phyloP scores from a whole-genome alignment of 2,888 invertebrate genomes.

The Axea sp. region DNA sequence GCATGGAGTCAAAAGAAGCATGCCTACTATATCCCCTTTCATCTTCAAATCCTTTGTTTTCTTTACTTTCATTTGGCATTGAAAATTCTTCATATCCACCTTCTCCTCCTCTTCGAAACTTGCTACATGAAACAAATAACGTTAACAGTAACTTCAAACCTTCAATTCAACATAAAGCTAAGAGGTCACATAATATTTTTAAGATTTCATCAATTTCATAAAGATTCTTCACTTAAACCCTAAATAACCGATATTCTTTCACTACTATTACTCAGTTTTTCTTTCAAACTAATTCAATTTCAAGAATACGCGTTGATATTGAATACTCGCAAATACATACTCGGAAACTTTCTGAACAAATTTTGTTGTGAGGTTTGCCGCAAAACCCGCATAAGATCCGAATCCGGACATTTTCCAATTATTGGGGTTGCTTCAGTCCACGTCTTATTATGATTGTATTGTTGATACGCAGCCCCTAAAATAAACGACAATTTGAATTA shows the following conservation, averaged over 20 bases:
- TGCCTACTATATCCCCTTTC: slow-evolving; percentile 73
- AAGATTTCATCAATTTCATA: no score
- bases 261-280: no score
- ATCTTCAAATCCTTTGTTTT: slow-evolving; percentile 78
- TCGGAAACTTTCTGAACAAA: slow-evolving; percentile 74
- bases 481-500: slow-evolving; percentile 10
- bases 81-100: slow-evolving; percentile 81
- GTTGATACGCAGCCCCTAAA: slow-evolving; percentile 76
- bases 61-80: slow-evolving; percentile 77
- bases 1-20: slow-evolving; percentile 84
- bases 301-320: no score
- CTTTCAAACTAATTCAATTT: no score
- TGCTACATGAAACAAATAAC: slow-evolving; percentile 21
- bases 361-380: slow-evolving; percentile 76
- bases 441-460: slow-evolving; percentile 66
- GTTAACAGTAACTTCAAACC: no score
- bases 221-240: no score
- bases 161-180: no score
- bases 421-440: slow-evolving; percentile 77
- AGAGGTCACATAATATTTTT: no score
- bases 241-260: no score
- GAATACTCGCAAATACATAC: no score
- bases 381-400: slow-evolving; percentile 76
- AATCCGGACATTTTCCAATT: slow-evolving; percentile 79
- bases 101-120: slow-evolving; percentile 63